These are phyloP conservation scores for Bubalus kerabau DNA, from an alignment of 2,113 vertebrate species.

Conservation along the genomic window DNA sequence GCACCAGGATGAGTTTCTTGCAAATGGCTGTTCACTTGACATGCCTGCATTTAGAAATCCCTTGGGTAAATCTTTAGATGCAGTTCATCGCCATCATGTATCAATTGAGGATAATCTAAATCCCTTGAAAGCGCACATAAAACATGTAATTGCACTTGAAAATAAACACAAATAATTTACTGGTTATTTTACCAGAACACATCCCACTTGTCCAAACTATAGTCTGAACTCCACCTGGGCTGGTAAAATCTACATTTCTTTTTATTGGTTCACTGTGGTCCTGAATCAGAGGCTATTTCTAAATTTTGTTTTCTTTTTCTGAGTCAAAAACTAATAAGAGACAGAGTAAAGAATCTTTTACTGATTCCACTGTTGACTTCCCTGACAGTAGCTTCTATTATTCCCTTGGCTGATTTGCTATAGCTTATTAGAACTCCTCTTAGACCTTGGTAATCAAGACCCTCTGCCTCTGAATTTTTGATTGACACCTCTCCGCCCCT, in stretches of 20 bases:
- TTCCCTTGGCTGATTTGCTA: neutral
- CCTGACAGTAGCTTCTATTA: neutral
- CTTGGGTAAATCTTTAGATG: constrained; percentile 44
- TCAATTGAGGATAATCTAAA: constrained; percentile 30
- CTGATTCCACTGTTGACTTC: neutral
- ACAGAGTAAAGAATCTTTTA: neutral
- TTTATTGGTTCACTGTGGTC: neutral
- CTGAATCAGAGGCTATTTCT: constrained; percentile 13
- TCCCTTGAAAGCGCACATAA: constrained; percentile 40
- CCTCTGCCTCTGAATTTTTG: neutral
- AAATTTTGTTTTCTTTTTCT: neutral
- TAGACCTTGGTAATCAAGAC: neutral
- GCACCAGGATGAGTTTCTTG: neutral
- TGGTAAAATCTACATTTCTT: neutral
- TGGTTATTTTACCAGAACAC: constrained; percentile 48
- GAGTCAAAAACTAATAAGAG: constrained; percentile 10
- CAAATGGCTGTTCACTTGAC: neutral
- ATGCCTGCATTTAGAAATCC: constrained; percentile 10
- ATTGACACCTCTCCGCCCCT: neutral
- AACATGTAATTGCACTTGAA: constrained; percentile 43
- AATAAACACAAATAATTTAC: constrained; percentile 47
- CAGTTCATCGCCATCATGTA: constrained; percentile 27
- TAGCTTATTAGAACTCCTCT: neutral
- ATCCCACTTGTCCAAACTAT: neutral
- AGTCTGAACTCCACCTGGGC: neutral